Percentiles rank a stretch among this genome's conserved stretches.
These are phyloP conservation scores for Eidolon dupreanum DNA, from an alignment of 2,797 vertebrate genomes.

Conservation along the genomic window DNA sequence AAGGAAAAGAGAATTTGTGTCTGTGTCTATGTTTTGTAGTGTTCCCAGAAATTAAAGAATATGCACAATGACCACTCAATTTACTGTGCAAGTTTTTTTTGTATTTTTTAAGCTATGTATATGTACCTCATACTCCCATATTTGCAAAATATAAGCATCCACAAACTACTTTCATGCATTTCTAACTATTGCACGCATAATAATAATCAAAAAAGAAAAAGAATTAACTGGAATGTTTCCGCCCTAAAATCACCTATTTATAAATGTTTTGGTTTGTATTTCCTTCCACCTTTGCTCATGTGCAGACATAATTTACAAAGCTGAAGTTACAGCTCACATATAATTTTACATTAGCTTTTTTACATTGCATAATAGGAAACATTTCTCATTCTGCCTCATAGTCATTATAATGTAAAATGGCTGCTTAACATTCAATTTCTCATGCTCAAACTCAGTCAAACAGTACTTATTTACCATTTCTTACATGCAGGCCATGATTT, in stretches of 20 bases:
- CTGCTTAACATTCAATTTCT: constrained; percentile 53
- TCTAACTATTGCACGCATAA: neutral
- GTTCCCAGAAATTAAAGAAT: constrained; percentile 12
- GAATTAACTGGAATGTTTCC: constrained; percentile 6
- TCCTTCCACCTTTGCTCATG: constrained; percentile 9
- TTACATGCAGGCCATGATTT: neutral
- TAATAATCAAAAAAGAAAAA: neutral
- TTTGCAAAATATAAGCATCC: neutral
- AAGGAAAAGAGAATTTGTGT: neutral
- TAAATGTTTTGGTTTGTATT: constrained; percentile 35
- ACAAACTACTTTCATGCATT: neutral
- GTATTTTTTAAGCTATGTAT: neutral
- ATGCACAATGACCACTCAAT: neutral
- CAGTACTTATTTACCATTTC: neutral
- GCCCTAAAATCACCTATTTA: neutral
- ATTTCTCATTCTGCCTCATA: constrained; percentile 64
- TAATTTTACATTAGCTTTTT: constrained; percentile 66
- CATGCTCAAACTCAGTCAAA: constrained; percentile 11
- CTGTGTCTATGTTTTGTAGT: neutral
- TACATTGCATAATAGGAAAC: constrained; percentile 37
- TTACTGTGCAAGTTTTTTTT: neutral
- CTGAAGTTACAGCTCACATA: constrained; percentile 10
- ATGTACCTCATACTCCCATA: neutral
- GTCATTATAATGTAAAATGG: constrained; percentile 65
- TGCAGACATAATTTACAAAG: constrained; percentile 56